Percentiles rank a stretch among this genome's conserved stretches.
Conservation (phyloP, 2,888 invertebrate genomes). For the Neelides folsomi region DNA sequence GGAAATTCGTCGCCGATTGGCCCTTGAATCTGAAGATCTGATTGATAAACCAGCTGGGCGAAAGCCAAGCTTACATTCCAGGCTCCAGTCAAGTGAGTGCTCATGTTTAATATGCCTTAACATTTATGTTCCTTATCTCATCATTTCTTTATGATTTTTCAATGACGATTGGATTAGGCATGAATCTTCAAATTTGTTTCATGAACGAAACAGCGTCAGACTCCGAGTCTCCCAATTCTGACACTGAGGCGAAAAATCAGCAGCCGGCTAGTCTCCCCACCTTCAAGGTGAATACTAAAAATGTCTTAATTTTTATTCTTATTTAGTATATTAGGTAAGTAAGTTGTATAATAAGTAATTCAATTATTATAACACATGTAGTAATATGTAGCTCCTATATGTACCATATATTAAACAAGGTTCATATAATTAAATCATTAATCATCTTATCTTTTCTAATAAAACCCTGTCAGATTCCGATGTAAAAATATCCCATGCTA, state of each 20-base stretch:
- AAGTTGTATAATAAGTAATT: no score
- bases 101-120: not conserved
- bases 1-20: slow-evolving; percentile 74
- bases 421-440: no score
- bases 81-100: slow-evolving; percentile 49
- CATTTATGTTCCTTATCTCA: not conserved
- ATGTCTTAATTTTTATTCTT: no score
- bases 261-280: slow-evolving; percentile 32
- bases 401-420: no score
- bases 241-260: slow-evolving; percentile 46
- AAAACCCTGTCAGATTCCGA: no score
- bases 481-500: no score
- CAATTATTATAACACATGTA: no score
- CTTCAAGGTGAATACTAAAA: slow-evolving; percentile 16
- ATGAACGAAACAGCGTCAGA: slow-evolving; percentile 85
- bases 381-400: no score
- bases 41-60: slow-evolving; percentile 54
- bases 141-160: no score
- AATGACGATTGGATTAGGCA: slow-evolving; percentile 45
- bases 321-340: no score
- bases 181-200: slow-evolving; percentile 90
- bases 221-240: slow-evolving; percentile 63
- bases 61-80: slow-evolving; percentile 74
- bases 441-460: no score
- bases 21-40: slow-evolving; percentile 58